Evolutionary conservation across 2,113 vertebrate genomes (phyloP).

Genomic region (Elephantulus edwardii): DNA sequence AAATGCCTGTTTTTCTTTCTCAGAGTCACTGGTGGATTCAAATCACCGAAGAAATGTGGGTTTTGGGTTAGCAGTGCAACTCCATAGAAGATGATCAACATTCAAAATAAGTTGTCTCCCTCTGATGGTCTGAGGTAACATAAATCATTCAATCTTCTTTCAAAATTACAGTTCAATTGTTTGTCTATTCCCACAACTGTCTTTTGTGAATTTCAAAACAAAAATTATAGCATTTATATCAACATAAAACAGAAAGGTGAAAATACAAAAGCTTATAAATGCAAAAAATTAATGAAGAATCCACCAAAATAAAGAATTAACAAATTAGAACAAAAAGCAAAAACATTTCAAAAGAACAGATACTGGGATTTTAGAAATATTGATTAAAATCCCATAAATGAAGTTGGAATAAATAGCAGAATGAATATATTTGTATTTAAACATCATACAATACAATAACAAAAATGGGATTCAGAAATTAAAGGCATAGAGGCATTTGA

Average conservation of each 20-base stretch:
- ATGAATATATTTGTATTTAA: no score
- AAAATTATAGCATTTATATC: not conserved
- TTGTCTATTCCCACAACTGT: not conserved
- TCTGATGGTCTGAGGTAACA: not conserved
- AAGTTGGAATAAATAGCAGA: no score
- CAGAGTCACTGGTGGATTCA: no score
- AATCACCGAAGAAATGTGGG: no score
- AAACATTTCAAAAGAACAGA: no score
- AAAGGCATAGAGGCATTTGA: no score
- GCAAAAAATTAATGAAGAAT: conserved; percentile 1
- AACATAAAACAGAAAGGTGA: not conserved
- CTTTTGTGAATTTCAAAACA: not conserved
- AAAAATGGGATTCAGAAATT: no score
- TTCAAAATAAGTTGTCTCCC: not conserved
- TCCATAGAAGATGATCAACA: not conserved
- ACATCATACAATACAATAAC: no score
- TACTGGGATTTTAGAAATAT: no score
- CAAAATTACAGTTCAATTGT: not conserved
- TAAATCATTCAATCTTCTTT: not conserved
- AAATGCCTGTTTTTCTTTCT: no score
- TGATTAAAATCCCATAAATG: no score
- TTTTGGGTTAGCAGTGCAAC: no score
- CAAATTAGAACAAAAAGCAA: conserved; percentile 14
- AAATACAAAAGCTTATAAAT: conserved; percentile 48
- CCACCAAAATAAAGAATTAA: conserved; percentile 17